A percentile compares a stretch with the other conserved stretches of the same genome.
Evolutionary conservation across 2,888 invertebrate species (phyloP).

Genomic region (Stenoptilia bipunctidactyla): DNA sequence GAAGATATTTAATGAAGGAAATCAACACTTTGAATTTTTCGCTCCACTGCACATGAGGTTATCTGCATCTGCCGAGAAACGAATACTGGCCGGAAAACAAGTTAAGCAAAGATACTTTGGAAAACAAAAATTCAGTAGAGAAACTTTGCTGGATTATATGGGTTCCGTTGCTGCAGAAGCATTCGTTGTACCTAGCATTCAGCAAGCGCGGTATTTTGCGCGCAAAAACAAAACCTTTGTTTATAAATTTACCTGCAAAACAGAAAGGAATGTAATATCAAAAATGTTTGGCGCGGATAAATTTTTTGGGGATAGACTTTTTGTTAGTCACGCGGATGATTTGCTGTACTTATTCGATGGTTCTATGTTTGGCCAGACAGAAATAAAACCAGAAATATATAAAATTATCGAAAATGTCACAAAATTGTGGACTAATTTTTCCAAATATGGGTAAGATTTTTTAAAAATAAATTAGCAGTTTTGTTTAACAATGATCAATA

Average conservation of each 20-base stretch:
- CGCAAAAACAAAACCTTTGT: constrained; percentile 23
- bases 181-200: constrained; percentile 19
- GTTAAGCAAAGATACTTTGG: constrained; percentile 22
- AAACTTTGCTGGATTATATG: constrained; percentile 18
- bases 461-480: too few species aligned
- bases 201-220: constrained; percentile 17
- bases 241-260: constrained; percentile 25
- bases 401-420: constrained; percentile 24
- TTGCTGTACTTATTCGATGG: constrained; percentile 20
- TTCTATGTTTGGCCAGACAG: constrained; percentile 10
- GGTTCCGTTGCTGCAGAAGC: constrained; percentile 20
- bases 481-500: too few species aligned
- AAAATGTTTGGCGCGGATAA: constrained; percentile 15
- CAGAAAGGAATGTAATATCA: constrained; percentile 23
- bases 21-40: constrained; percentile 19
- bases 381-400: constrained; percentile 17
- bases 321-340: constrained; percentile 26
- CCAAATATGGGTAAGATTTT: constrained; percentile 34
- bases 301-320: constrained; percentile 13
- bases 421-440: constrained; percentile 32
- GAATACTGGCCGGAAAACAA: constrained; percentile 21
- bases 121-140: constrained; percentile 14
- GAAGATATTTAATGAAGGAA: constrained; percentile 16
- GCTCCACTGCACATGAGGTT: constrained; percentile 18
- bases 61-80: constrained; percentile 16